Conservation (phyloP, 1,140 invertebrate species). For the Drosophila kikkawai region DNA sequence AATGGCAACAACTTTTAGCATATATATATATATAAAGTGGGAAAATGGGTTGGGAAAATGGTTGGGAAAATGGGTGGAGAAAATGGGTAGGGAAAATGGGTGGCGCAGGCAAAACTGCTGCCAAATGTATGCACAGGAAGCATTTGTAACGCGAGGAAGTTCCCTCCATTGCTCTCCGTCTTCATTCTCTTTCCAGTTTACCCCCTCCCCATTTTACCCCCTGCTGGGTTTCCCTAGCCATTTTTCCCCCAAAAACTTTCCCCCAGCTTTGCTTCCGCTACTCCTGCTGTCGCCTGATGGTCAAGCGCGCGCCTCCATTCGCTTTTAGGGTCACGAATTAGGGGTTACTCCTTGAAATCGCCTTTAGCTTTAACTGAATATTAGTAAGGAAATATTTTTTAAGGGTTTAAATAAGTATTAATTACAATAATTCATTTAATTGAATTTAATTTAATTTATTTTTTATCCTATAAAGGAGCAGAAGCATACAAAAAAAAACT, state of each 20-base stretch:
- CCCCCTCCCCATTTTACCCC: slow-evolving; percentile 10
- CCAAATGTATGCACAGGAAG: slow-evolving; percentile 81
- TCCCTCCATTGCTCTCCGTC: background rate
- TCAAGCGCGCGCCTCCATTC: slow-evolving; percentile 21
- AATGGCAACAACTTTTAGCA: slow-evolving; percentile 33
- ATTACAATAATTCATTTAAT: no score
- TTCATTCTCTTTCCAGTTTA: background rate
- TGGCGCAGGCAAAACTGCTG: slow-evolving; percentile 47
- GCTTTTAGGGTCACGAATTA: slow-evolving; percentile 9
- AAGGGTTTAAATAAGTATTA: background rate
- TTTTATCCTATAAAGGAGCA: no score
- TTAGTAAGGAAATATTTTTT: background rate
- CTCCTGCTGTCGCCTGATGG: slow-evolving; percentile 27
- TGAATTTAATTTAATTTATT: no score
- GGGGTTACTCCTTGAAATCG: slow-evolving; percentile 1
- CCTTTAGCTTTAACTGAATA: background rate
- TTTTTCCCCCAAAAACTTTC: slow-evolving; percentile 18
- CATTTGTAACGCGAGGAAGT: slow-evolving; percentile 71
- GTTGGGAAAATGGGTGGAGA: background rate
- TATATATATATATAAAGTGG: no score
- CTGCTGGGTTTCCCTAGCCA: background rate
- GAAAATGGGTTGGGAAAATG: no score
- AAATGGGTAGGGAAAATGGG: background rate
- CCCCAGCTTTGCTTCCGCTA: slow-evolving; percentile 26
- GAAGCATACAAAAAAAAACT: no score